These are phyloP conservation scores for Drosophila trapezifrons DNA, from an alignment of 1,140 invertebrate species.

Conservation along the genomic window DNA sequence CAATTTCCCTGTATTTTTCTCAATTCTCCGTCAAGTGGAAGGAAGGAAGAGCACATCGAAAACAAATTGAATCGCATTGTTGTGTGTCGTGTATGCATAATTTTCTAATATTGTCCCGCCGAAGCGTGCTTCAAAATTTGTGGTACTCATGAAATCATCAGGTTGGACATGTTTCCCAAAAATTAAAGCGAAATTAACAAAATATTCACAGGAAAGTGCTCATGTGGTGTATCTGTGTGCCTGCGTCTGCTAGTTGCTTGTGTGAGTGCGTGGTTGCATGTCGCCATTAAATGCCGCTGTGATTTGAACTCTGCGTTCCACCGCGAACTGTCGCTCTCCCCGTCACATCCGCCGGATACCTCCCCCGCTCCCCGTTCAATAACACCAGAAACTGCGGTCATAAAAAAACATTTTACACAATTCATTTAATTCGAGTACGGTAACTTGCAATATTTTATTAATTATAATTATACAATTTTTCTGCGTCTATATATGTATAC, in stretches of 20 bases:
- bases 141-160: background rate
- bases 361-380: no score
- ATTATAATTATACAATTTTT: no score
- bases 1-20: constrained; percentile 6
- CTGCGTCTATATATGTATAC: no score
- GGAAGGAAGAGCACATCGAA: background rate
- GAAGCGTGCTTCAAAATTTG: background rate
- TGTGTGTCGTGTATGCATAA: constrained; percentile 16
- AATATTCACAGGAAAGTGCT: background rate
- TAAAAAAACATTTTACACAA: no score
- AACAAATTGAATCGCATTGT: constrained; percentile 12
- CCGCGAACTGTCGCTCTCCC: background rate
- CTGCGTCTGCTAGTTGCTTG: constrained; percentile 1
- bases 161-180: background rate
- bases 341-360: no score
- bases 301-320: constrained; percentile 47
- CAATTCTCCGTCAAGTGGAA: constrained; percentile 14
- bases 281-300: constrained; percentile 49
- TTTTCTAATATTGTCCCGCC: constrained; percentile 11
- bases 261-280: constrained; percentile 29
- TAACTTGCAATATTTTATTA: no score
- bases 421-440: no score
- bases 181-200: constrained; percentile 1
- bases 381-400: no score
- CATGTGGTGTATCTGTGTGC: background rate